Conservation (phyloP, 1,140 invertebrate genomes). For the Drosophila bifasciata region DNA sequence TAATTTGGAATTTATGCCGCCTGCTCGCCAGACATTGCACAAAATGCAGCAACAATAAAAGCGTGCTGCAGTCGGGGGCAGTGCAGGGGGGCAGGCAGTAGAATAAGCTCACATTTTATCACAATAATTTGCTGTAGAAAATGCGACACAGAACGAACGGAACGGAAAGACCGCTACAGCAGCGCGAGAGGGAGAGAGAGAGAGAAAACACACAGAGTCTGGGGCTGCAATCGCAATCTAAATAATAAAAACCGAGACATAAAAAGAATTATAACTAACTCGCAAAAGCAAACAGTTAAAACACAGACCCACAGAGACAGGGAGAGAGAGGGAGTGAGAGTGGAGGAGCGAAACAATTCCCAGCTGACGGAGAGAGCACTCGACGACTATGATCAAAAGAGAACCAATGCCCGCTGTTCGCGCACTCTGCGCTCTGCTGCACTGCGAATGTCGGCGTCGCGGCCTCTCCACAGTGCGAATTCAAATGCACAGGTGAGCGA, state of each 20-base stretch:
- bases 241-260: conserved; percentile 58
- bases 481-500: conserved; percentile 75
- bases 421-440: conserved; percentile 38
- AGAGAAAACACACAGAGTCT: neutral
- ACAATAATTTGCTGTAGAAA: conserved; percentile 76
- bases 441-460: conserved; percentile 58
- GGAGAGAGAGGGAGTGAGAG: conserved; percentile 23
- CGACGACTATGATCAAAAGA: no score
- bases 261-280: conserved; percentile 65
- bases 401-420: conserved; percentile 4
- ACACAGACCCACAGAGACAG: conserved; percentile 32
- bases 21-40: conserved; percentile 46
- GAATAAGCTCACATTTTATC: conserved; percentile 34
- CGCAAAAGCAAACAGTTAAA: conserved; percentile 13
- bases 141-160: conserved; percentile 59
- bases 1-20: conserved; percentile 76
- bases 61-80: conserved; percentile 26
- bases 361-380: no score
- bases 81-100: neutral
- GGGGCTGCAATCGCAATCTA: conserved; percentile 45
- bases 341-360: conserved; percentile 2
- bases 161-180: conserved; percentile 31
- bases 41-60: conserved; percentile 33
- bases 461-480: conserved; percentile 55
- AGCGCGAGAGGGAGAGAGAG: conserved; percentile 8